Base-by-base conservation (phyloP, 2,113 vertebrate genomes). In the Sterna hirundo region DNA sequence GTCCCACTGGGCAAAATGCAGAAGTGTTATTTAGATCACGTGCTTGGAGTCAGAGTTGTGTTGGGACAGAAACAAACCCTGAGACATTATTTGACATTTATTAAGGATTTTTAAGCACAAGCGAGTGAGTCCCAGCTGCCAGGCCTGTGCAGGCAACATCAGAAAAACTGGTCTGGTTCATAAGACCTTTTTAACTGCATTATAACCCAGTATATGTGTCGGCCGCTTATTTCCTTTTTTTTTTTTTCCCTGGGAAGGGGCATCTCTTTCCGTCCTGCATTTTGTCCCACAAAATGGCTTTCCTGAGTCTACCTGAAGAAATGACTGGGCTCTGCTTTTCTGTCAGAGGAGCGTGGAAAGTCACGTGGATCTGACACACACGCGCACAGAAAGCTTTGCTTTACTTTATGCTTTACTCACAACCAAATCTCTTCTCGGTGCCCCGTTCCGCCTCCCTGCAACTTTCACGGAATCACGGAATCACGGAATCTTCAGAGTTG, bases 181-280 rank as follows among this genome's bases (percentile, higher is more conserved):
- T 25, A 17, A 25, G 49, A 51, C 8, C 1, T n/a, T n/a, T 64
- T 40, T 17, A n/a, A 20, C 68, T 62, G n/a, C 29, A 4, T 51
- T 40, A n/a, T 20, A 27, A 10, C 9, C 25, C 0, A 2, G 3
- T 22, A 11, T 30, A 30, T 13, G 11, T 3, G 2, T 27, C 25
- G 15, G 18, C 6, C 54, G 10, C 49, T 83, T 40, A 46, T 61
- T 54, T 14, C 30, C 14, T 30, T 40, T 54, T 75, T 57, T n/a
- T 42, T n/a, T 40, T 26, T 42, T 25, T 7, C 4, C 46, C 12
- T 8, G 29, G 54, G 55, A 69, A 69, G 11, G 13, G 15, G 13
- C 38, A 42, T 40, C 34, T 42, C 42, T 20, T 23, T 40, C 42
- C 40, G 25, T 29, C 19, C 78, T 29, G 15, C 23, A 1, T 30